Percentiles rank a stretch among this genome's conserved stretches.
Conservation (phyloP, 2,797 vertebrate genomes). For the Danio tinwini region DNA sequence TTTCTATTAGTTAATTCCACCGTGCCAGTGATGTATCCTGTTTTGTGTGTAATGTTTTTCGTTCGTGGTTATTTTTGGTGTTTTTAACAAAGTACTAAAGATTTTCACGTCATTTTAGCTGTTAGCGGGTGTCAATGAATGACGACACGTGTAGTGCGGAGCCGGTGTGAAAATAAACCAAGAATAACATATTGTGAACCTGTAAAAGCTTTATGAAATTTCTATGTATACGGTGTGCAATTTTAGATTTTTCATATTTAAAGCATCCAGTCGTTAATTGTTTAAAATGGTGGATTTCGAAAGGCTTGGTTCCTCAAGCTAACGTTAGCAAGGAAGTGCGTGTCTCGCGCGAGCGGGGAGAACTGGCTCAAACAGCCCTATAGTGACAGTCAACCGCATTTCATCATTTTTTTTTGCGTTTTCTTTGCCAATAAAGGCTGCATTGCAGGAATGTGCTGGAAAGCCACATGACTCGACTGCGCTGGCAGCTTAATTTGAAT, state of each 20-base stretch:
- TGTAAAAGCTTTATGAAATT: neutral
- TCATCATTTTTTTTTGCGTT: neutral
- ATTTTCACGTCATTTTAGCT: constrained; percentile 7
- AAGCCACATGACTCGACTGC: constrained; percentile 1
- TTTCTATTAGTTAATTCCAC: neutral
- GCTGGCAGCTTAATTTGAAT: neutral
- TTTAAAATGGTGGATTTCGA: neutral
- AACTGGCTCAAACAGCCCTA: constrained; percentile 41
- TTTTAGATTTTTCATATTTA: neutral
- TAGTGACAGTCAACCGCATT: constrained; percentile 6
- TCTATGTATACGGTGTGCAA: neutral
- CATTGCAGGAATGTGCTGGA: constrained; percentile 35
- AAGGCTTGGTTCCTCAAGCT: neutral
- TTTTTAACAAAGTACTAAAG: neutral
- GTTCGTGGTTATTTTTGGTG: neutral
- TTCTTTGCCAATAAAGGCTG: constrained; percentile 20
- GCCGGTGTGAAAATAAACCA: neutral
- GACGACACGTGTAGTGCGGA: constrained; percentile 49
- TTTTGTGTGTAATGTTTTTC: neutral
- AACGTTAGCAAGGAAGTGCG: constrained; percentile 38
- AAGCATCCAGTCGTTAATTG: too few species aligned
- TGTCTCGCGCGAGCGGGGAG: constrained; percentile 6
- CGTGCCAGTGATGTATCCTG: neutral
- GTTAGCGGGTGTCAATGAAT: constrained; percentile 42
- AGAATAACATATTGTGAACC: neutral